Base-by-base conservation (phyloP, 2,797 vertebrate species). In the Rhinophrynus dorsalis region DNA sequence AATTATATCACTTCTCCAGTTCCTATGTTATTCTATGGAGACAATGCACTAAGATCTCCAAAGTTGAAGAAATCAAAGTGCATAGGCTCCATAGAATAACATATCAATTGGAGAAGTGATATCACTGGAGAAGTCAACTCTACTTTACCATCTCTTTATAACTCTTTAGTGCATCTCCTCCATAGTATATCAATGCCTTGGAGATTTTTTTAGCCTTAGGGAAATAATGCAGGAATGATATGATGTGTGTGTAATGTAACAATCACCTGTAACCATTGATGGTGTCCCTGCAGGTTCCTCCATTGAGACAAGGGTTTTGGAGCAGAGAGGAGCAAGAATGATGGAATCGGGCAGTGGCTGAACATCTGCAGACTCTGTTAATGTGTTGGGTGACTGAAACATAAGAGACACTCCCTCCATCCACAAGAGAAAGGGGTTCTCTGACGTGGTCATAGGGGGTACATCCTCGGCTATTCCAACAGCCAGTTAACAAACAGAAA, bases 191-290 rank as follows among this genome's bases (percentile, higher is more conserved):
- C n/a, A n/a, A n/a, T n/a, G n/a, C n/a, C n/a, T n/a, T n/a, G n/a
- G n/a, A n/a, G n/a, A n/a, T n/a, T n/a, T n/a, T n/a, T n/a, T n/a
- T n/a, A n/a, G n/a, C n/a, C 29, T 30, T 30, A 30, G 29, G 4
- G 29, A 9, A 4, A 30, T 30, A 9, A 30, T 30, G 29, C 29
- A 30, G 29, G 4, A 30, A 4, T 30, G 3, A 38, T 38, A 6
- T 38, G 3, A 38, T 38, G 35, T n/a, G n/a, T n/a, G n/a, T n/a
- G n/a, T n/a, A n/a, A n/a, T n/a, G n/a, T n/a, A n/a, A 2, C 6
- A 11, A 90, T 86, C 65, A 96, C 95, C 93, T 94, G 86, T 93
- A 96, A 29, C 94, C 95, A 0, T 86, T 91, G 61, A 87, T 82
- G 2, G 89, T 92, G 83, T 95, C 92, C 23, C 87, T 59, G 30